Percentiles rank a stretch among this genome's conserved stretches.
phyloP scores from a whole-genome alignment of 1,140 invertebrate genomes.

The Eupristina koningsbergeri region DNA sequence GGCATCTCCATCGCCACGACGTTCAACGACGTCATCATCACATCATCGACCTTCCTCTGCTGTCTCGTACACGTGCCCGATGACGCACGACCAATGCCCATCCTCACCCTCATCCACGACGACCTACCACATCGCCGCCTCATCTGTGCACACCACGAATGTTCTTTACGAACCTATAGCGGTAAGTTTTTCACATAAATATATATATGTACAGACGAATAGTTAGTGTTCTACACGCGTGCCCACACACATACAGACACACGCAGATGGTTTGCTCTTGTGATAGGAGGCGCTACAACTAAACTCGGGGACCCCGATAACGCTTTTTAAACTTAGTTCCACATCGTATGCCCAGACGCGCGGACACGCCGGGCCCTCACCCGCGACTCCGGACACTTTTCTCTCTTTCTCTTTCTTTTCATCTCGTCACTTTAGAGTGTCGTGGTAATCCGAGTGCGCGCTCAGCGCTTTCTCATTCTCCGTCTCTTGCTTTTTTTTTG shows the following conservation, averaged over 20 bases:
- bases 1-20: not conserved
- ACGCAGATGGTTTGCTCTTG: not conserved
- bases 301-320: constrained; percentile 34
- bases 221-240: not conserved
- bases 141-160: no score
- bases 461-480: not conserved
- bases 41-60: not conserved
- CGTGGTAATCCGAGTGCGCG: not conserved
- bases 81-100: no score
- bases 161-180: not conserved
- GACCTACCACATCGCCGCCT: not conserved
- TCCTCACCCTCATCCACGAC: not conserved
- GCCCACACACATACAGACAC: not conserved
- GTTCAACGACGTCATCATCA: not conserved
- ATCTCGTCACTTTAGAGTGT: not conserved
- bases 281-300: not conserved
- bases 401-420: not conserved
- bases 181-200: constrained; percentile 35
- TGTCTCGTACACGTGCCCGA: no score
- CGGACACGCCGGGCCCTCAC: constrained; percentile 6
- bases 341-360: constrained; percentile 32
- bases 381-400: not conserved
- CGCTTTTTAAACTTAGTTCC: constrained; percentile 47
- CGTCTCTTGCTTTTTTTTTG: not conserved
- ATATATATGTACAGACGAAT: not conserved